Evolutionary conservation across 2,113 vertebrate genomes (phyloP).

Genomic region (Mixornis gularis): DNA sequence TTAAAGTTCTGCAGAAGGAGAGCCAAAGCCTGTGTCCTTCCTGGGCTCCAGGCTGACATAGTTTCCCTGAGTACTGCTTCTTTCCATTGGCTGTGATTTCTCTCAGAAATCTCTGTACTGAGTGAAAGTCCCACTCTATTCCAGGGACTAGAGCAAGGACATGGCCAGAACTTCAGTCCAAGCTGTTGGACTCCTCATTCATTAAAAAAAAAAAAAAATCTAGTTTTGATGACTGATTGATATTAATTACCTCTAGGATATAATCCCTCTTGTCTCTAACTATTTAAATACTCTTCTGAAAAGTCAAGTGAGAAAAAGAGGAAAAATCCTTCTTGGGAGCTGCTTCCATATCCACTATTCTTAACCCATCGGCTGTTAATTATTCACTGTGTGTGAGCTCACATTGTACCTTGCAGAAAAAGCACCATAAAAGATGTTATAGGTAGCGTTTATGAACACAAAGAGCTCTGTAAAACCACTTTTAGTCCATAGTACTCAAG

Average conservation of each 20-base stretch:
- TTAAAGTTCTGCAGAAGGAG: not conserved
- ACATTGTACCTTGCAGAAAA: not conserved
- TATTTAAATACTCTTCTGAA: not conserved
- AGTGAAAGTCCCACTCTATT: not conserved
- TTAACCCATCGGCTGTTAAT: constrained; percentile 16
- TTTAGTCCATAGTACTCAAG: not conserved
- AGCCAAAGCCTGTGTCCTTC: not conserved
- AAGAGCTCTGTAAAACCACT: not conserved
- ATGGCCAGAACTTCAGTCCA: not conserved
- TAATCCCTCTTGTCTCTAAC: not conserved
- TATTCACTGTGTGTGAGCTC: not conserved
- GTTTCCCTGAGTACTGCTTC: not conserved
- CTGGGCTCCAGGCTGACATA: not conserved
- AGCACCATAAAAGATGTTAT: not conserved
- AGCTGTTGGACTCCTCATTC: not conserved
- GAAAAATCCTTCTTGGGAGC: not conserved
- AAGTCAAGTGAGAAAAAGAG: not conserved
- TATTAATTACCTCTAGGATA: constrained; percentile 1
- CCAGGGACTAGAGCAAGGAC: not conserved
- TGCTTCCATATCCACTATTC: not conserved
- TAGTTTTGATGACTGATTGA: not conserved
- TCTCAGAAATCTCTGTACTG: not conserved
- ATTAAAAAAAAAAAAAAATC: not conserved
- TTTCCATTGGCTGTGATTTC: not conserved
- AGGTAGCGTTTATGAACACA: not conserved